Base-by-base conservation (phyloP, 2,797 vertebrate species). In the Sciurus vulgaris region DNA sequence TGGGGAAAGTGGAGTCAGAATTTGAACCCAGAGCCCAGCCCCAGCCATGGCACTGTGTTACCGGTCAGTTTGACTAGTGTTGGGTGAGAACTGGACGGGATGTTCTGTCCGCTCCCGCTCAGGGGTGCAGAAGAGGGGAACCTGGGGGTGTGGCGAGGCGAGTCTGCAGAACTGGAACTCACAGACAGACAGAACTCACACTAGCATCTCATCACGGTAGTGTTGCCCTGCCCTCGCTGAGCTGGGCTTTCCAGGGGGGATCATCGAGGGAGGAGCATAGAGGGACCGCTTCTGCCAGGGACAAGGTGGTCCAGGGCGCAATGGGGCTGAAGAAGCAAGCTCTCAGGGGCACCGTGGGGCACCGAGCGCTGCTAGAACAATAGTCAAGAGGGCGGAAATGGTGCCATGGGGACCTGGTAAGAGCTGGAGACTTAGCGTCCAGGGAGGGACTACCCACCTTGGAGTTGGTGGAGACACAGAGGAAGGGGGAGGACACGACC, bases 71-170 rank as follows among this genome's bases (percentile, higher is more conserved):
- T 70, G 2, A 13, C 94, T 79, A 2, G 11, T 61, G 93, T 14
- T 86, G 77, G 90, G 74, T 86, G 69, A 69, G 35, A 70, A 30
- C 70, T 59, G 11, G 5, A 92, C 33, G 54, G 15, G 9, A 0
- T 28, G 17, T 59, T 90, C 38, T 84, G 44, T 90, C 61, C 89
- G 41, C 13, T 3, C 28, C 84, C n/a, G 69, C 84, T 97, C 41
- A 54, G 30, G 12, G 35, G 24, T 35, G 47, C 5, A 4, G n/a
- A 44, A 79, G 72, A 76, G 35, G 33, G 51, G 30, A 6, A 2
- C 0, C 4, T 17, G 7, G 6, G 56, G 26, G n/a, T 81, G 22
- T 93, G 70, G 35, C 54, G 17, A n/a, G 35, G 17, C 20, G 5
- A 49, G 51, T n/a, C 72, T 84, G 56, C 59, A 56, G 54, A 2